A percentile compares a stretch with the other conserved stretches of the same genome.
These are phyloP conservation scores for Trichonephila inaurata DNA, from an alignment of 1,140 invertebrate species.

Conservation along the genomic window DNA sequence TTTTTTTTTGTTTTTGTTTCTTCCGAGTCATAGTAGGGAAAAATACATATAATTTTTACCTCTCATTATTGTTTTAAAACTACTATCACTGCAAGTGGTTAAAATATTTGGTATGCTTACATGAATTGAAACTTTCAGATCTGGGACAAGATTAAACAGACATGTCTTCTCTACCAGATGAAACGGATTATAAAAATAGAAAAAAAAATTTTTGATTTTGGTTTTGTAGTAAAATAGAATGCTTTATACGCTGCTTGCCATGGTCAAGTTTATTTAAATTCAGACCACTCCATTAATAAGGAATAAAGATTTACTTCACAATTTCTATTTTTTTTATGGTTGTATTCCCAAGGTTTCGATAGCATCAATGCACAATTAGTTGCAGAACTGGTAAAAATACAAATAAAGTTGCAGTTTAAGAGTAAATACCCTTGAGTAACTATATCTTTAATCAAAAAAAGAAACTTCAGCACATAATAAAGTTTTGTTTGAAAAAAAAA, in stretches of 20 bases:
- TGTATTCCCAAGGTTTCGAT: background rate
- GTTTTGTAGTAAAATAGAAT: no score
- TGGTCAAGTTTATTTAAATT: conserved; percentile 1
- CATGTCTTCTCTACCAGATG: no score
- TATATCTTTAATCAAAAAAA: background rate
- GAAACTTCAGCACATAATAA: conserved; percentile 3
- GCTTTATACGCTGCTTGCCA: background rate
- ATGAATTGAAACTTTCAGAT: no score
- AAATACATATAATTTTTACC: no score
- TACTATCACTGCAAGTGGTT: no score
- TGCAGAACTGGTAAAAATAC: background rate
- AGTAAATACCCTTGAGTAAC: conserved; percentile 1
- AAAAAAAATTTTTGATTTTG: no score
- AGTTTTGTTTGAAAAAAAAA: background rate
- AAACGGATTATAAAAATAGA: no score
- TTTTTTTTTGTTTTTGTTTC: no score
- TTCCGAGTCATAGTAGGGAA: no score
- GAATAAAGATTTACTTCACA: background rate
- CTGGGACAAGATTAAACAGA: no score
- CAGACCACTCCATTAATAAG: background rate
- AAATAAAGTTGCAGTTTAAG: background rate
- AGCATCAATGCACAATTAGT: background rate
- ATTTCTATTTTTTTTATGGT: background rate
- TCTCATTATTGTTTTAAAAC: no score
- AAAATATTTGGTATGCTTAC: no score